These are phyloP conservation scores for Drosophila tsacasi DNA, from an alignment of 1,140 invertebrate species.

Conservation along the genomic window DNA sequence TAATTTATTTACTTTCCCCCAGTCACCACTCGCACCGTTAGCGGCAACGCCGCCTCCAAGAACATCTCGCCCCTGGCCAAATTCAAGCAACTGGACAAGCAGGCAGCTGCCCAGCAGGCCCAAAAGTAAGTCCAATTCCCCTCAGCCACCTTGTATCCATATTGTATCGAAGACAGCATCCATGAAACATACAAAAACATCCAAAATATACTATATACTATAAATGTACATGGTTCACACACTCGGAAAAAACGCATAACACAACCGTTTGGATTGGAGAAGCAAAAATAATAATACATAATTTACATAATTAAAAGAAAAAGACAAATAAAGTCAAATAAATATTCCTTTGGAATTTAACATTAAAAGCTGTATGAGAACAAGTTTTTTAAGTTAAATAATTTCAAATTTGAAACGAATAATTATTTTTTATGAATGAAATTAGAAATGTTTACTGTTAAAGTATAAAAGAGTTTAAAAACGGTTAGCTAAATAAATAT, in stretches of 20 bases:
- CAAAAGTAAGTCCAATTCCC: conserved; percentile 88
- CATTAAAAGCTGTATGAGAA: no score
- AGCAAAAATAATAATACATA: neutral
- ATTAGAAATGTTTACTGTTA: no score
- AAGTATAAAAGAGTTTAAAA: no score
- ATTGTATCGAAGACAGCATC: conserved; percentile 12
- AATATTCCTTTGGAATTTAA: neutral
- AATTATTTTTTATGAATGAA: no score
- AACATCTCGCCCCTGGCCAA: conserved; percentile 94
- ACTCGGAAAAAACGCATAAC: neutral
- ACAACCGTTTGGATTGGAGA: conserved; percentile 2
- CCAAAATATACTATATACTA: neutral
- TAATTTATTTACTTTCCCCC: neutral
- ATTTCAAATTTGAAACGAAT: no score
- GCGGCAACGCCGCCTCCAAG: conserved; percentile 87
- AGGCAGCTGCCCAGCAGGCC: conserved; percentile 89
- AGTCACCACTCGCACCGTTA: conserved; percentile 88
- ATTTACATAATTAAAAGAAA: no score
- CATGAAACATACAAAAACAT: conserved; percentile 5
- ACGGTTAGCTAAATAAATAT: no score
- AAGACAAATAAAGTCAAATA: no score
- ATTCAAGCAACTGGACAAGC: conserved; percentile 95
- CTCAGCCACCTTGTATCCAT: neutral
- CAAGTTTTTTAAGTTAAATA: no score
- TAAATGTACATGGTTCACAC: conserved; percentile 11